Conservation (phyloP, 2,888 invertebrate species). For the Chorisops tibialis region DNA sequence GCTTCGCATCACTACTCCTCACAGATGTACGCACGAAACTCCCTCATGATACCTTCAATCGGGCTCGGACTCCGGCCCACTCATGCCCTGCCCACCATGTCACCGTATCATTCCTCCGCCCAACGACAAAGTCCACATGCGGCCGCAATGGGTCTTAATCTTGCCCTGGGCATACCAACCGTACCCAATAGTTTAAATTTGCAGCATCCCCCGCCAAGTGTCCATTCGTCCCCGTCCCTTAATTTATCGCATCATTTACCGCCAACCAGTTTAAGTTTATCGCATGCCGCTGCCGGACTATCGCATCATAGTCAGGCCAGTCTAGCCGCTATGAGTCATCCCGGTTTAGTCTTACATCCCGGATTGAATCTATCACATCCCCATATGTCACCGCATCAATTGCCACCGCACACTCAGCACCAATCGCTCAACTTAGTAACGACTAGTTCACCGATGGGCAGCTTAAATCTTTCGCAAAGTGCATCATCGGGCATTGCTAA, state of each 20-base stretch:
- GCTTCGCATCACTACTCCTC: conserved; percentile 50
- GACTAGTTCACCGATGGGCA: conserved; percentile 43
- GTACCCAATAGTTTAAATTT: conserved; percentile 39
- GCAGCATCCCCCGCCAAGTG: conserved; percentile 40
- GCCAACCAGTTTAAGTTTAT: conserved; percentile 43
- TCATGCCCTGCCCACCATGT: conserved; percentile 47
- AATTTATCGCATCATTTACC: conserved; percentile 48
- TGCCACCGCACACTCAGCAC: conserved; percentile 46
- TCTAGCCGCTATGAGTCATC: conserved; percentile 45
- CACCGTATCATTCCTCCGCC: conserved; percentile 47
- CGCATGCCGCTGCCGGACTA: conserved; percentile 42
- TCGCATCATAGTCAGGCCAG: conserved; percentile 48
- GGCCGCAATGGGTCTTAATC: conserved; percentile 44
- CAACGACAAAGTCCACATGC: conserved; percentile 49
- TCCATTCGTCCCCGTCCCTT: conserved; percentile 31
- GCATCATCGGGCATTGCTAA: conserved; percentile 20
- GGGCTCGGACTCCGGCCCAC: conserved; percentile 47
- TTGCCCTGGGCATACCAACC: conserved; percentile 44
- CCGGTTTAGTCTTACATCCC: conserved; percentile 46
- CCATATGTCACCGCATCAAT: conserved; percentile 43
- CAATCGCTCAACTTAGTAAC: conserved; percentile 36
- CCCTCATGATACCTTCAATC: conserved; percentile 49
- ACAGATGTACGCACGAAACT: conserved; percentile 47
- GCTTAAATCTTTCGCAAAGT: conserved; percentile 35
- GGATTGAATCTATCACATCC: conserved; percentile 44